Conservation (phyloP, 2,797 vertebrate genomes). For the Enteromius viviparus region DNA sequence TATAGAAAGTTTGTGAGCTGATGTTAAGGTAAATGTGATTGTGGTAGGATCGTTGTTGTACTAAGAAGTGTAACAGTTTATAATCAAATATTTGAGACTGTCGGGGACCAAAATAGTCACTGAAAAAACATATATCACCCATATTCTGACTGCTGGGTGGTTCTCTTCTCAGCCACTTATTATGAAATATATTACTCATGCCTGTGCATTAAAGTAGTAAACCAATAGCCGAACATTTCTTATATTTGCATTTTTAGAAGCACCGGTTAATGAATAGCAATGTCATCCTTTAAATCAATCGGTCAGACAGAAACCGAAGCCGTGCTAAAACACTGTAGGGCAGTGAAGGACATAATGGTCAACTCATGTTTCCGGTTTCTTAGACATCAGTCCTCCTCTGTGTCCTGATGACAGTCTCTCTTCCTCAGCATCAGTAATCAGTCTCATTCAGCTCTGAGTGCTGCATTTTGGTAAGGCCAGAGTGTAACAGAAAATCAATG, state of each 20-base stretch:
- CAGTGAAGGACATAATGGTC: constrained; percentile 78
- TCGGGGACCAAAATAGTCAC: neutral
- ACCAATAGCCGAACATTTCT: neutral
- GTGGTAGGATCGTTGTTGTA: neutral
- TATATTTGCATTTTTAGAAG: neutral
- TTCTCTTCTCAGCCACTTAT: neutral
- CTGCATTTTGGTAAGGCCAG: constrained; percentile 71
- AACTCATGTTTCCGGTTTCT: constrained; percentile 77
- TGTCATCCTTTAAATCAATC: constrained; percentile 1
- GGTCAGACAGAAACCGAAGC: neutral
- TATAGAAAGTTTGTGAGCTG: neutral
- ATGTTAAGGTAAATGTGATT: neutral
- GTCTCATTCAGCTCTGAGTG: constrained; percentile 70
- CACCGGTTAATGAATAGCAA: neutral
- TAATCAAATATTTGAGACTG: neutral
- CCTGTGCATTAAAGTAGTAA: neutral
- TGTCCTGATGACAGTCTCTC: constrained; percentile 78
- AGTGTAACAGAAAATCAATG: constrained; percentile 84
- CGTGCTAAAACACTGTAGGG: constrained; percentile 66
- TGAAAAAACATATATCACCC: neutral
- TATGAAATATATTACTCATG: neutral
- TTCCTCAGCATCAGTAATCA: constrained; percentile 58
- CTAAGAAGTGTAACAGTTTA: neutral
- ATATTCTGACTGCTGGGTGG: neutral
- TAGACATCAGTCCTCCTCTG: constrained; percentile 78